Base-by-base conservation (phyloP, 1,140 invertebrate species). In the Chelonus insularis region DNA sequence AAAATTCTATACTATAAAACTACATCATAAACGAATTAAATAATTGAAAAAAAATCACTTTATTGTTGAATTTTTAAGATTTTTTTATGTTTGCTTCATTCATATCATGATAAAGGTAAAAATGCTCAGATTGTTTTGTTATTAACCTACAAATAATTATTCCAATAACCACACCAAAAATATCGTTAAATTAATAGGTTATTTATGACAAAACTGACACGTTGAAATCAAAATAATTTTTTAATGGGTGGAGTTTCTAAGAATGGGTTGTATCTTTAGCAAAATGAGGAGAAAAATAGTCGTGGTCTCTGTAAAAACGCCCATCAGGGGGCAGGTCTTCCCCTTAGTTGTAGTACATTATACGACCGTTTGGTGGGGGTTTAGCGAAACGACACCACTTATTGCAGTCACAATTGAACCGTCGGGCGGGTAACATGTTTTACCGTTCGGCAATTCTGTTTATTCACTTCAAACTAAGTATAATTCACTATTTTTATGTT, bases 351-450 rank as follows among this genome's bases (percentile, higher is more conserved):
- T 37, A 9, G 12, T n/a, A 25, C 29, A 20, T 18, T 11, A 1
- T 16, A 9, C 2, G 11, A 20, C 23, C 11, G 18, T n/a, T 29
- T 20, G 48, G 18, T 8, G 45, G 45, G 20, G 20, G 9, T 32
- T 8, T 68, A 64, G 64, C 48, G 60, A 61, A 48, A 36, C 36
- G 55, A 62, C 59, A 39, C 66, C 55, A 57, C 39, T 62, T 43
- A 63, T 66, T 64, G 65, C 74, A 78, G 76, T 78, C 71, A 66
- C 69, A 71, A 72, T 74, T 73, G 57, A 69, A 58, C 69, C 72
- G 69, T 71, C 72, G 70, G 67, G 63, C 69, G 67, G 71, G 68
- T 45, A 66, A 61, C 60, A 69, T 64, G 72, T 58, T 48, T 56
- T 47, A 34, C 56, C 57, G 59, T 60, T 55, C 59, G 66, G 69